phyloP scores from a whole-genome alignment of 2,113 vertebrate genomes.

The Chloebia gouldiae region DNA sequence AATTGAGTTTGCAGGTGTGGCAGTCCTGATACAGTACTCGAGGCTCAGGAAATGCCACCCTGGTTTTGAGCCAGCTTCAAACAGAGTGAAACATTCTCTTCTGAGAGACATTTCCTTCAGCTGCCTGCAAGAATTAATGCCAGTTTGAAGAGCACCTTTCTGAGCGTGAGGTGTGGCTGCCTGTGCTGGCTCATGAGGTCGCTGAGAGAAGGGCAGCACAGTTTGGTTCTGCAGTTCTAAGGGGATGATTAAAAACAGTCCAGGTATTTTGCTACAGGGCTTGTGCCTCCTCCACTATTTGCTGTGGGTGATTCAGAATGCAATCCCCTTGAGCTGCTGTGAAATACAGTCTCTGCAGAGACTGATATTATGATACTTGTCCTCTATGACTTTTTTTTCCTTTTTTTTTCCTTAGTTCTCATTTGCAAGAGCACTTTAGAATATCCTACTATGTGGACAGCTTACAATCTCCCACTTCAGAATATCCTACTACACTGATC shows the following conservation, averaged over 20 bases:
- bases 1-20: conserved; percentile 62
- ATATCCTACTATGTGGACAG: background rate
- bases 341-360: background rate
- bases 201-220: conserved; percentile 70
- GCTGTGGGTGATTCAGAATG: conserved; percentile 1
- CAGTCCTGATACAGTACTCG: conserved; percentile 62
- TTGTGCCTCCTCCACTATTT: conserved; percentile 39
- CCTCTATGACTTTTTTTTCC: background rate
- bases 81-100: conserved; percentile 38
- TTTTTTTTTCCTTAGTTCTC: background rate
- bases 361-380: background rate
- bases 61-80: conserved; percentile 70
- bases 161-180: conserved; percentile 66
- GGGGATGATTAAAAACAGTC: conserved; percentile 69
- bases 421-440: background rate
- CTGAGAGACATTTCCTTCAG: conserved; percentile 58
- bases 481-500: background rate
- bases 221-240: conserved; percentile 63
- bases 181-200: conserved; percentile 65
- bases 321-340: background rate
- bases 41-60: conserved; percentile 64
- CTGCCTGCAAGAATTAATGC: conserved; percentile 61
- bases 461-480: background rate
- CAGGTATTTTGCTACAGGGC: conserved; percentile 80
- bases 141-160: conserved; percentile 54